Percentiles rank a stretch among this genome's conserved stretches.
phyloP scores from a whole-genome alignment of 2,888 invertebrate species.

The Rhogogaster chlorosoma region DNA sequence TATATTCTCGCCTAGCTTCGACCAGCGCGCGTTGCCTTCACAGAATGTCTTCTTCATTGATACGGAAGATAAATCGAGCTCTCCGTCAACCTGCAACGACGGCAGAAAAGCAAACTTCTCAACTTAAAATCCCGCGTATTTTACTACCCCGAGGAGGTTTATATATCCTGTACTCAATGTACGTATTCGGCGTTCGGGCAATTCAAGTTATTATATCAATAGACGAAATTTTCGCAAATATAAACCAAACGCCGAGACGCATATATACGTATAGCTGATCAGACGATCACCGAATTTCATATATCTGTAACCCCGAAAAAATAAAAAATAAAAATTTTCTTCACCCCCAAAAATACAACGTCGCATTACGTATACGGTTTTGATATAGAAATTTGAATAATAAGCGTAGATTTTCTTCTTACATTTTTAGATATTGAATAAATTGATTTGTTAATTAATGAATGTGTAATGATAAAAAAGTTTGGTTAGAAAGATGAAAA shows the following conservation, averaged over 20 bases:
- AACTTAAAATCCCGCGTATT: not conserved
- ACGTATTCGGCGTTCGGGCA: not conserved
- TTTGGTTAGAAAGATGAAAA: not conserved
- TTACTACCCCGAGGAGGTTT: not conserved
- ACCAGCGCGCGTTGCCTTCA: not conserved
- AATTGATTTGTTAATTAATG: not conserved
- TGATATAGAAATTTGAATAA: no score
- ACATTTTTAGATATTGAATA: no score
- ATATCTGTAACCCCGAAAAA: no score
- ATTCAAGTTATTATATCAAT: not conserved
- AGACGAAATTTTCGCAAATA: not conserved
- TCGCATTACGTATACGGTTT: no score
- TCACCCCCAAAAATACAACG: no score
- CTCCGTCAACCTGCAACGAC: conserved; percentile 33
- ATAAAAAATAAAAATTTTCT: no score
- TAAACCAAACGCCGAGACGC: not conserved
- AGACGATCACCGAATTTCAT: no score
- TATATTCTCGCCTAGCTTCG: conserved; percentile 20
- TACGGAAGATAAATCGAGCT: conserved; percentile 38
- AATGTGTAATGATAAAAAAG: not conserved
- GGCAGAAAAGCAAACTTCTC: not conserved
- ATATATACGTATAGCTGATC: no score
- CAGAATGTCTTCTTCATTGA: conserved; percentile 43
- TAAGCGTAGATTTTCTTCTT: no score
- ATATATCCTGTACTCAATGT: not conserved